Evolutionary conservation across 2,113 vertebrate species (phyloP), one percentile per base, ranked within the genome.

Genomic region (Aphyosemion australe): DNA sequence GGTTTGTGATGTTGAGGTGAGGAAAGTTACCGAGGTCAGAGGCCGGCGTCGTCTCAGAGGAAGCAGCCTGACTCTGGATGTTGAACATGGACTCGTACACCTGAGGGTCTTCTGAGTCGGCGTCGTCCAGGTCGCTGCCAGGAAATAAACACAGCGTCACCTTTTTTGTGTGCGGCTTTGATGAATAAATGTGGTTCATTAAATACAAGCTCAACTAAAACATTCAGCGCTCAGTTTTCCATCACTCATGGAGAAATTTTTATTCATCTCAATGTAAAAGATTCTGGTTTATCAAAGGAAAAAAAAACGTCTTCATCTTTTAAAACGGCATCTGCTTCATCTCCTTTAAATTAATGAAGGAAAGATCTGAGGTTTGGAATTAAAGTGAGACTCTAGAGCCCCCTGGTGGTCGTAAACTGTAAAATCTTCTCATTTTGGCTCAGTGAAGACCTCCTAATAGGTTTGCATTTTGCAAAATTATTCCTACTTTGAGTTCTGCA

Each of bases 31-130:
- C 94, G 19, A 79, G 89, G 55, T 94, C 89, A 16, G 75, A 62
- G 46, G 79, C 42, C 49, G 73, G 89, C 48, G 42, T 81, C 4
- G 56, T 10, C 45, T 88, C 87, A 0, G 72, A 59, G 6, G 63
- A 60, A 0, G 60, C 69, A 0, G 89, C 90, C 74, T 96, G 96
- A 58, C 93, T 92, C 79, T 95, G 95, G 53, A 99, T 97, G 74
- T 95, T 98, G 85, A 93, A 98, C 97, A 98, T 99, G 31, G 96
- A 95, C 88, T 98, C 96, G 6, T 99, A 99, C 3, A 89, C 95
- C 26, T 93, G 92, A 1, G 91, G 95, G 65, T 92, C 93, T 2
- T 98, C 96, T 1, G 63, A 74, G 76, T 95, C 94, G 52, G 90
- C 85, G 12, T 95, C 93, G 5, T 62, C 89, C n/a, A 90, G 89